Evolutionary conservation across 2,797 vertebrate genomes (phyloP).

Genomic region (Phrynocephalus vlangalii): DNA sequence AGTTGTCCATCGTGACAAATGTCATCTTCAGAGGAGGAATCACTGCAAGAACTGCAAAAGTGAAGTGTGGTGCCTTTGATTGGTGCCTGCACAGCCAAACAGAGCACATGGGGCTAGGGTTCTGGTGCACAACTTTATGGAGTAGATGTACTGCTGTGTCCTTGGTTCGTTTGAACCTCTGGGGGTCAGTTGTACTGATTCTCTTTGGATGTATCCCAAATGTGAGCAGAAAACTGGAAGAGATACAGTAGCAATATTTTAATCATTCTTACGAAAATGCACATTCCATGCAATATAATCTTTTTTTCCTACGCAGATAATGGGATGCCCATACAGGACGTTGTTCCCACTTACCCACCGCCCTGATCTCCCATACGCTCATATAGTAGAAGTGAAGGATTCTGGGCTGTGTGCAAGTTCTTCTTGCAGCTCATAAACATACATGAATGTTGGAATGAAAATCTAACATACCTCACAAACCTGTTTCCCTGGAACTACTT

Average conservation of each 20-base stretch:
- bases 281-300: neutral
- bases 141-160: neutral
- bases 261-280: neutral
- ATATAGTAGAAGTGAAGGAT: neutral
- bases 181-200: neutral
- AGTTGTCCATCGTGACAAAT: neutral
- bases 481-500: neutral
- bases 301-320: neutral
- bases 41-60: neutral
- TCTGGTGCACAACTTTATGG: neutral
- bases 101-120: neutral
- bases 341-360: neutral
- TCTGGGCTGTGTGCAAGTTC: neutral
- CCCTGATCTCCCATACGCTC: neutral
- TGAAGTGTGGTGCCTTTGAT: neutral
- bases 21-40: neutral
- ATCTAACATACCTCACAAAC: neutral
- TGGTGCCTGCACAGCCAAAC: neutral
- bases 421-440: neutral
- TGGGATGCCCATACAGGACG: too few species aligned
- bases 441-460: neutral
- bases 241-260: neutral
- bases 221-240: neutral
- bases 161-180: neutral
- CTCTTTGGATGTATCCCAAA: neutral